A percentile compares a stretch with the other conserved stretches of the same genome.
phyloP scores from a whole-genome alignment of 2,888 invertebrate genomes.

The Drosophila picticornis region DNA sequence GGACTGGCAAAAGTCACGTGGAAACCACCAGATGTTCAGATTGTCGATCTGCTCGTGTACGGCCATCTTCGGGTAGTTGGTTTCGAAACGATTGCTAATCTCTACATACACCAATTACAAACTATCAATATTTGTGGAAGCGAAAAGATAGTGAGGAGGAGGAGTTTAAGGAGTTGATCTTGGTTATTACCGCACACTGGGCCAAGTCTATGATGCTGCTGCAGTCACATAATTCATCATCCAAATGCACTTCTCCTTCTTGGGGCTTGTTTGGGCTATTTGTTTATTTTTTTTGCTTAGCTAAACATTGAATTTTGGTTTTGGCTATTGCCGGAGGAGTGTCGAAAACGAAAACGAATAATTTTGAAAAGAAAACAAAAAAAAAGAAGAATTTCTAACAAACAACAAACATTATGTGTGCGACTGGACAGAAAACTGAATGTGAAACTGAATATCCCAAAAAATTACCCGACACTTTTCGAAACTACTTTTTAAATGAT shows the following conservation, averaged over 20 bases:
- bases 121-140: background rate
- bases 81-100: constrained; percentile 39
- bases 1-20: constrained; percentile 87
- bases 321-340: constrained; percentile 64
- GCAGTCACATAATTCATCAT: constrained; percentile 69
- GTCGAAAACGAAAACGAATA: constrained; percentile 61
- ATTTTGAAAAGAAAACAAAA: constrained; percentile 60
- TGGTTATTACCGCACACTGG: constrained; percentile 58
- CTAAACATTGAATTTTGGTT: constrained; percentile 70
- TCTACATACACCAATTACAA: constrained; percentile 9
- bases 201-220: constrained; percentile 37
- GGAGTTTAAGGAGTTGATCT: background rate
- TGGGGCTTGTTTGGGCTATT: background rate
- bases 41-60: constrained; percentile 77
- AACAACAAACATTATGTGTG: constrained; percentile 66
- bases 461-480: background rate
- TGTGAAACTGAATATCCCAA: constrained; percentile 24
- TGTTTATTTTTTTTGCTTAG: constrained; percentile 36
- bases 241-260: constrained; percentile 29
- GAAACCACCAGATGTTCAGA: constrained; percentile 87
- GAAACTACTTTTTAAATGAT: background rate
- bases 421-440: constrained; percentile 60
- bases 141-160: background rate
- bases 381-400: constrained; percentile 67
- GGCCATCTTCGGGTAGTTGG: constrained; percentile 67